Evolutionary conservation across 2,113 vertebrate species (phyloP), one percentile per base, ranked within the genome.

Genomic region (Sapayoa aenigma): DNA sequence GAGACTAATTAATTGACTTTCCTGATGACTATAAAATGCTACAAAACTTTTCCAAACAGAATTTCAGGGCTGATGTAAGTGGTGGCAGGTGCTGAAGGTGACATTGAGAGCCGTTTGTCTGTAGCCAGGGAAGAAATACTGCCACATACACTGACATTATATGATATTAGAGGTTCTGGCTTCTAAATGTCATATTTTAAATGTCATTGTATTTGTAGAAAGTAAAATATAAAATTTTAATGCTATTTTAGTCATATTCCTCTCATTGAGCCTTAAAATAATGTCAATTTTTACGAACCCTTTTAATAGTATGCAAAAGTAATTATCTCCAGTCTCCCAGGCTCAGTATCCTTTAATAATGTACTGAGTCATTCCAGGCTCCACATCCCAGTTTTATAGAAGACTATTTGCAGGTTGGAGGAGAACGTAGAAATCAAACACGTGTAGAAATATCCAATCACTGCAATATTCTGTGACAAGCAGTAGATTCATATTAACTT

Each of bases 101-200:
- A 97, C 94, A 91, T 81, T 93, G 93, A 60, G 63, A 82, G 46
- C 27, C 69, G 19, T 65, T 92, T 86, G 71, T 94, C 92, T 92
- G 65, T 19, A 87, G 72, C 53, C 9, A 2, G 74, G 56, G 42
- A 86, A 86, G 91, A 95, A 95, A 94, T 89, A 80, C 22, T 31
- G 60, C 69, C 81, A 50, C 56, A 22, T n/a, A 41, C 6, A 1
- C 72, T 67, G 90, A 74, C 41, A 24, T 91, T 84, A 77, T 58
- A 91, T 90, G 93, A 35, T 93, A 95, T 87, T 86, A 85, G 86
- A 87, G 33, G 42, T 74, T 88, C 60, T 69, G 77, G 46, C 68
- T 85, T 90, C 92, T 90, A 96, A 95, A 94, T 97, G 93, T 92
- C 84, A 73, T 89, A 67, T 92, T 96, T 94, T 80, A 95, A 94